phyloP scores from a whole-genome alignment of 1,140 invertebrate species.

The Ptiloglossa arizonensis region DNA sequence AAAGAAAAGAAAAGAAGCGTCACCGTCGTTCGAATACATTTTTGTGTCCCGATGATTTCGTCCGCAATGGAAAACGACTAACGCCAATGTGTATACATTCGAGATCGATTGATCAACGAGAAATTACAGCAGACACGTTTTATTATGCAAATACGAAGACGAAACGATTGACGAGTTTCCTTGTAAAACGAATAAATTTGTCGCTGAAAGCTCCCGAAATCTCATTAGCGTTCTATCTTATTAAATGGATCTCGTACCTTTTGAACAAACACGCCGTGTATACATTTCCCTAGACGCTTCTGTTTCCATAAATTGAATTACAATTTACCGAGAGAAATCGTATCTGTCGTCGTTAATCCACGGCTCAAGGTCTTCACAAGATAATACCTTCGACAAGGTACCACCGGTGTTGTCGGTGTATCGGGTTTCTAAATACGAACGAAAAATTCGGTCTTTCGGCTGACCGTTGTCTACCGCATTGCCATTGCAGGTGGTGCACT shows the following conservation, averaged over 20 bases:
- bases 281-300: not conserved
- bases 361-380: constrained; percentile 29
- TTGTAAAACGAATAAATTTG: not conserved
- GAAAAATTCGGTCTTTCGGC: not conserved
- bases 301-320: constrained; percentile 47
- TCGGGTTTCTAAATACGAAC: not conserved
- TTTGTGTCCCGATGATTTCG: no score
- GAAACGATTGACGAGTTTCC: not conserved
- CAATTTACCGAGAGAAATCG: constrained; percentile 24
- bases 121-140: not conserved
- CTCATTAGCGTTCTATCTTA: constrained; percentile 19
- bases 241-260: not conserved
- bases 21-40: no score
- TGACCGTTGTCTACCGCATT: not conserved
- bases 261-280: not conserved
- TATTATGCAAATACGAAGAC: not conserved
- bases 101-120: no score
- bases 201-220: not conserved
- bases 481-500: constrained; percentile 23
- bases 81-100: no score
- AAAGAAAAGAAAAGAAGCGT: no score
- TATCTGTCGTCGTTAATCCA: constrained; percentile 26
- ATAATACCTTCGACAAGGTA: not conserved
- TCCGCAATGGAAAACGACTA: no score
- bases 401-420: not conserved